Evolutionary conservation across 2,113 vertebrate genomes (phyloP).

Genomic region (Columba livia): DNA sequence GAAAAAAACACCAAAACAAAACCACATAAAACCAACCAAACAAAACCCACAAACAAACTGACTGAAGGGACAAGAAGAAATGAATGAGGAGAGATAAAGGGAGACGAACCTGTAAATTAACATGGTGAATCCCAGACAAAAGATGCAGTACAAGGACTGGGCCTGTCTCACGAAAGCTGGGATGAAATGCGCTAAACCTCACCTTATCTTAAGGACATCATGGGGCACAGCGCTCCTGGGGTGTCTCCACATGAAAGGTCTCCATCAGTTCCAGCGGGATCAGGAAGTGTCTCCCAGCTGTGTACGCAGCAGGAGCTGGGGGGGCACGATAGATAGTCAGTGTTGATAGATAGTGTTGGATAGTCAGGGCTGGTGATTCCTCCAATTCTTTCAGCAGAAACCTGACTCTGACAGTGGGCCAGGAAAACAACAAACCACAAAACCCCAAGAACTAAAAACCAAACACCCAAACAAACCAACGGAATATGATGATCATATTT

Average conservation of each 20-base stretch:
- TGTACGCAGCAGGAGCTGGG: conserved; percentile 78
- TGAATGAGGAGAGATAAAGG: neutral
- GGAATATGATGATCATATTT: neutral
- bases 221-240: conserved; percentile 64
- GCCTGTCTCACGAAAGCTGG: neutral
- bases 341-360: conserved; percentile 26
- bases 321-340: conserved; percentile 63
- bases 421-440: neutral
- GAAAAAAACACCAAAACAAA: neutral
- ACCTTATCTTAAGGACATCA: conserved; percentile 80
- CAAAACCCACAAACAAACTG: neutral
- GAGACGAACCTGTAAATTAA: neutral
- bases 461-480: neutral
- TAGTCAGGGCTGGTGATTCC: conserved; percentile 79
- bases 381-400: conserved; percentile 72
- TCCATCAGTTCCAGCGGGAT: conserved; percentile 78
- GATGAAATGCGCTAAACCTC: neutral
- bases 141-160: neutral
- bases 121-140: neutral
- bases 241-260: conserved; percentile 78
- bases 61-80: neutral
- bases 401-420: conserved; percentile 76
- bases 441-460: no score
- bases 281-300: conserved; percentile 75
- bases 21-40: no score